These are phyloP conservation scores for Cheilosia vernalis DNA, from an alignment of 2,888 invertebrate genomes.

Conservation along the genomic window DNA sequence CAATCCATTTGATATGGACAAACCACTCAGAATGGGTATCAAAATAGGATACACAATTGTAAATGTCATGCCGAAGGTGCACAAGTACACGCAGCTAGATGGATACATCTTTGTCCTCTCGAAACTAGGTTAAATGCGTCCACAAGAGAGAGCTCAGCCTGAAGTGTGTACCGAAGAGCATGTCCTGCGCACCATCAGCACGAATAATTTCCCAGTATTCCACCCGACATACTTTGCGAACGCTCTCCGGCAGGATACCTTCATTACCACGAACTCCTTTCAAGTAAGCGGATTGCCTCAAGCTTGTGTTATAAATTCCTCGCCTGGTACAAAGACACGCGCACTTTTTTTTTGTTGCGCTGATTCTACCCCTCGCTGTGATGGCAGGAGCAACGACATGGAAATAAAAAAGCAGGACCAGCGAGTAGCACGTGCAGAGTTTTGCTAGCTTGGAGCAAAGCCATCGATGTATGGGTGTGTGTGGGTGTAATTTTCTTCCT, in stretches of 20 bases:
- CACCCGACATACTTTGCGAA: not conserved
- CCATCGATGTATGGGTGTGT: slow-evolving; percentile 8
- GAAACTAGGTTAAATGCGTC: slow-evolving; percentile 68
- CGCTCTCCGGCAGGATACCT: slow-evolving; percentile 30
- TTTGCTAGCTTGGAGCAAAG: slow-evolving; percentile 13
- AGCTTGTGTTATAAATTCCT: slow-evolving; percentile 58
- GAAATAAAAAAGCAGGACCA: slow-evolving; percentile 23
- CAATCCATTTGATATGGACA: slow-evolving; percentile 45
- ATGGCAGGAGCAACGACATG: slow-evolving; percentile 35
- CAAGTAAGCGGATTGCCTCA: slow-evolving; percentile 60
- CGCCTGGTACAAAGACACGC: slow-evolving; percentile 38
- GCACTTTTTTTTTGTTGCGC: not conserved
- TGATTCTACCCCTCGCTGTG: not conserved
- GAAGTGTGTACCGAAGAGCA: not conserved
- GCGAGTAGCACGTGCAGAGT: slow-evolving; percentile 54
- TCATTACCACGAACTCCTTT: slow-evolving; percentile 56
- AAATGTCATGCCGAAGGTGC: slow-evolving; percentile 54
- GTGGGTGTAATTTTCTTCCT: slow-evolving; percentile 13
- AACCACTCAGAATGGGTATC: slow-evolving; percentile 31
- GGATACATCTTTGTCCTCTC: slow-evolving; percentile 18
- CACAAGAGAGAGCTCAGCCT: slow-evolving; percentile 28
- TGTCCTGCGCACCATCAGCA: not conserved
- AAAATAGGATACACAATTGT: slow-evolving; percentile 61
- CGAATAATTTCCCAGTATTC: slow-evolving; percentile 57
- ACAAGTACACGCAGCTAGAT: slow-evolving; percentile 2